Evolutionary conservation across 2,797 vertebrate genomes (phyloP), one percentile per base, ranked within the genome.

Genomic region (Clarias pachynema): DNA sequence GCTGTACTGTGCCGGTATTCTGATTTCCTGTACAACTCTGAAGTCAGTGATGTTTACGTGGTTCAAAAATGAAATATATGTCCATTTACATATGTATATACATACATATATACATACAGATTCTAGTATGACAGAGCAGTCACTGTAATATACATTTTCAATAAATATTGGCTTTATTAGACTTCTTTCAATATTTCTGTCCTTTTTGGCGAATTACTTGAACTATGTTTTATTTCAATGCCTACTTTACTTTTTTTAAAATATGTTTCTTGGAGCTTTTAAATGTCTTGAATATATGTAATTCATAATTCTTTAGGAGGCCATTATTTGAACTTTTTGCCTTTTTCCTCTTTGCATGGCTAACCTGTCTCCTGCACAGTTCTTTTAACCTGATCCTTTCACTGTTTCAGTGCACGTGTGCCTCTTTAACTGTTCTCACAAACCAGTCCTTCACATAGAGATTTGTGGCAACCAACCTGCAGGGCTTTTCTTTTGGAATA

Each of bases 161-260:
- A 97, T 97, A 97, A 97, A 97, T 96, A 95, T 96, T 95, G 93
- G 80, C 93, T 97, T 97, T 97, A 93, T 89, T 96, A 97, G 95
- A 93, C 94, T 90, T 82, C 85, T 87, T 79, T 86, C 80, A 86
- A 79, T 75, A 88, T 82, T 85, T 81, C 87, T 86, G 73, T 85
- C 68, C 49, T 83, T 85, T 80, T 14, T 83, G 20, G 31, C n/a
- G 14, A 3, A 78, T 24, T n/a, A 24, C 20, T 62, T 63, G 22
- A 26, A 82, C 44, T 1, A 16, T 57, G 18, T 80, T 63, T 80
- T 29, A 12, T 79, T 62, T 60, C 40, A 77, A 26, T 83, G 62
- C 26, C n/a, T 65, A 62, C n/a, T n/a, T 31, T 18, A 14, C 24
- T 16, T 29, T 59, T 16, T 9, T n/a, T 5, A 22, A 74, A 26